Evolutionary conservation across 2,888 invertebrate genomes (phyloP).

Genomic region (Melanotus villosus): DNA sequence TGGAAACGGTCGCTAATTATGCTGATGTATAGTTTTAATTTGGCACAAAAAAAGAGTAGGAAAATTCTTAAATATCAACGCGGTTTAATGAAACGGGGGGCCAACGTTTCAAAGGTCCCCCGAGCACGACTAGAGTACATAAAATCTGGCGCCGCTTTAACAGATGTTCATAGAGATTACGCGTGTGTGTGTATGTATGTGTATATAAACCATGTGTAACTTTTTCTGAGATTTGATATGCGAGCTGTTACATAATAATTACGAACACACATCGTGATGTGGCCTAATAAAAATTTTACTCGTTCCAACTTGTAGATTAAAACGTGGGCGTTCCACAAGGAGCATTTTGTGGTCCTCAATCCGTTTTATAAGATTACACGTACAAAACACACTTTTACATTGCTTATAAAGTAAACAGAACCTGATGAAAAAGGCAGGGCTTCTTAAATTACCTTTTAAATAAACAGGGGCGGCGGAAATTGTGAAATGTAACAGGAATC

Average conservation of each 20-base stretch:
- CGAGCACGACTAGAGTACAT: neutral
- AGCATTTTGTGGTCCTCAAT: neutral
- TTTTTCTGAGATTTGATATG: constrained; percentile 3
- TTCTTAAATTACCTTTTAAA: constrained; percentile 12
- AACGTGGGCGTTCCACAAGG: constrained; percentile 15
- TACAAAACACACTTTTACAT: neutral
- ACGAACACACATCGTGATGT: neutral
- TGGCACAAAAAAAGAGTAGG: neutral
- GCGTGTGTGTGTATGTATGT: neutral
- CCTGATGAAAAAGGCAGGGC: constrained; percentile 6
- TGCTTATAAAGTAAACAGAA: neutral
- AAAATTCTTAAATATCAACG: neutral
- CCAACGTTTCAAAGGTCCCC: neutral
- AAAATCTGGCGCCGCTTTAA: constrained; percentile 7
- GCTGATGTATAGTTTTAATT: neutral
- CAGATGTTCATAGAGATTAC: constrained; percentile 16
- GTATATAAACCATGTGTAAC: constrained; percentile 5
- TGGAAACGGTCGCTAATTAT: neutral
- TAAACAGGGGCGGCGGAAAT: constrained; percentile 8
- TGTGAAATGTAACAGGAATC: neutral
- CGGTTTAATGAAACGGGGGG: too few relatives aligned
- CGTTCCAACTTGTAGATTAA: neutral
- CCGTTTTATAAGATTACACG: neutral
- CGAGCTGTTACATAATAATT: constrained; percentile 22
- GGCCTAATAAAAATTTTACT: neutral